A percentile compares a stretch with the other conserved stretches of the same genome.
phyloP scores from a whole-genome alignment of 2,797 vertebrate genomes.

The Neosilurus hyrtlii region DNA sequence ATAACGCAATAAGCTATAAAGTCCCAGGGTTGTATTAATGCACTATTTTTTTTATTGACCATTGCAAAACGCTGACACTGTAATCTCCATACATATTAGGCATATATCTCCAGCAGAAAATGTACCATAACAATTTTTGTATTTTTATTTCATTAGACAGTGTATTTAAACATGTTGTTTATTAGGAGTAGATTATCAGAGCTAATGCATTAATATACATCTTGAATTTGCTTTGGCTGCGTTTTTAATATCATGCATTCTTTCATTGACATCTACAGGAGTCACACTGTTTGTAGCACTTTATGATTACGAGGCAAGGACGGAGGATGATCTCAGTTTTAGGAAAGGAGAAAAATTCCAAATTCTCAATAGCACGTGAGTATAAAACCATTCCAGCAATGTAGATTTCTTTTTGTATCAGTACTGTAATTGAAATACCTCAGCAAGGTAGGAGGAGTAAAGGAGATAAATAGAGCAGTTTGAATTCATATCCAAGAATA shows the following conservation, averaged over 20 bases:
- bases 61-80: not conserved
- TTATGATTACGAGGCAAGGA: slow-evolving; percentile 97
- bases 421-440: not conserved
- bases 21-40: not conserved
- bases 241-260: not conserved
- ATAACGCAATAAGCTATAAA: not conserved
- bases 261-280: slow-evolving; percentile 69
- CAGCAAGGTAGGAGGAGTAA: not conserved
- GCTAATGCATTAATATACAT: not conserved
- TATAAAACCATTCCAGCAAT: slow-evolving; percentile 53
- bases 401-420: not conserved
- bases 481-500: not conserved
- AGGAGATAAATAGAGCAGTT: not conserved
- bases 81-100: not conserved
- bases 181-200: not conserved
- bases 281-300: slow-evolving; percentile 98
- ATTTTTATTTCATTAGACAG: not conserved
- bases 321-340: slow-evolving; percentile 98
- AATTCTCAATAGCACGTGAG: slow-evolving; percentile 99
- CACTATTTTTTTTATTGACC: not conserved
- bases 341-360: slow-evolving; percentile 99
- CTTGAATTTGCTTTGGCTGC: not conserved
- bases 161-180: not conserved
- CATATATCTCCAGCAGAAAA: not conserved
- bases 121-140: not conserved